Conservation (phyloP, 2,888 invertebrate species). For the Amblyteles armatorius region DNA sequence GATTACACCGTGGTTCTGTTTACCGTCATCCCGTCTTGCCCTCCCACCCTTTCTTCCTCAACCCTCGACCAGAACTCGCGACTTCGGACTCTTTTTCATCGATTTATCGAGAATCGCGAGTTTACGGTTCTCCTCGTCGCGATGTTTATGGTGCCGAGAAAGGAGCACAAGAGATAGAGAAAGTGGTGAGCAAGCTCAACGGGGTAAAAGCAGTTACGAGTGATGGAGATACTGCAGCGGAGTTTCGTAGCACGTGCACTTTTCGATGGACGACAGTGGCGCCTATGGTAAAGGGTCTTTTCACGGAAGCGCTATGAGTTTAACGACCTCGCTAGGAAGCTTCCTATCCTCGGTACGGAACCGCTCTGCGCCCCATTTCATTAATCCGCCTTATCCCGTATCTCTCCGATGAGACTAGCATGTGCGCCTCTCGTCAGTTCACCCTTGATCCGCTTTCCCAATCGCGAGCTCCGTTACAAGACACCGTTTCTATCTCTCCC, state of each 20-base stretch:
- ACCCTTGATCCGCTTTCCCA: not conserved
- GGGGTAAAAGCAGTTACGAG: not conserved
- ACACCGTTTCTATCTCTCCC: not conserved
- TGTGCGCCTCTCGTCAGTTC: constrained; percentile 20
- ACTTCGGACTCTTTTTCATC: constrained; percentile 28
- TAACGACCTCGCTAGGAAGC: constrained; percentile 52
- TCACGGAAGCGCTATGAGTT: constrained; percentile 50
- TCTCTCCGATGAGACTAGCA: constrained; percentile 56
- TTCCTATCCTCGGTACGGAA: constrained; percentile 61
- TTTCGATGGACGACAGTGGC: constrained; percentile 43
- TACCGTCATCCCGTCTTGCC: not conserved
- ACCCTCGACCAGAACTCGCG: constrained; percentile 1
- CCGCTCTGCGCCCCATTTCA: constrained; percentile 67
- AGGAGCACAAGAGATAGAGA: constrained; percentile 20
- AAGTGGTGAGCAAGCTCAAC: constrained; percentile 15
- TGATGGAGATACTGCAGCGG: not conserved
- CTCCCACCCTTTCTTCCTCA: not conserved
- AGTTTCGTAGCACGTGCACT: constrained; percentile 44
- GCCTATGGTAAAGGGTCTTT: constrained; percentile 30
- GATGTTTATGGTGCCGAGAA: constrained; percentile 21
- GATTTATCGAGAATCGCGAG: constrained; percentile 50
- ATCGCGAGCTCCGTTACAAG: constrained; percentile 2
- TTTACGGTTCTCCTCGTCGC: constrained; percentile 42
- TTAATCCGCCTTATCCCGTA: constrained; percentile 69
- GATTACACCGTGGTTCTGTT: not conserved